phyloP scores from a whole-genome alignment of 2,113 vertebrate genomes.

The Pseudorhombus dupliciocellatus region DNA sequence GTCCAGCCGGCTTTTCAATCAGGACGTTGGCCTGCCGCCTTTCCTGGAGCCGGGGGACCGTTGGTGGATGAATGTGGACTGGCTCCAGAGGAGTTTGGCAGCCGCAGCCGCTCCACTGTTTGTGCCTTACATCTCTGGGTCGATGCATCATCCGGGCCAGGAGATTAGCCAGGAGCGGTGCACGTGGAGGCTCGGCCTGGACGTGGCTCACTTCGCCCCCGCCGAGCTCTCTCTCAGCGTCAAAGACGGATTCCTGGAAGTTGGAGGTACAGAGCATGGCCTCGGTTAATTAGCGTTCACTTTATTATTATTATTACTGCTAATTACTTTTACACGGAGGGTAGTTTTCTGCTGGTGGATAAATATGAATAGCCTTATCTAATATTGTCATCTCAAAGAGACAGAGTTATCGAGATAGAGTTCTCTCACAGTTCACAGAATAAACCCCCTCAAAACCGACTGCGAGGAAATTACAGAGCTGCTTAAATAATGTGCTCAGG shows the following conservation, averaged over 20 bases:
- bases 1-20: conserved; percentile 61
- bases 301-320: conserved; percentile 15
- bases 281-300: conserved; percentile 47
- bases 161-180: conserved; percentile 47
- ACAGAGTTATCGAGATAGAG: conserved; percentile 43
- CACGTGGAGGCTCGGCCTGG: conserved; percentile 80
- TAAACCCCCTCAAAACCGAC: conserved; percentile 17
- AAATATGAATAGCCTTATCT: conserved; percentile 29
- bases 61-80: conserved; percentile 67
- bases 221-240: conserved; percentile 75
- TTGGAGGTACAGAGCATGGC: conserved; percentile 71
- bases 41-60: conserved; percentile 61
- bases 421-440: conserved; percentile 38
- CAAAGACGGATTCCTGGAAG: conserved; percentile 74
- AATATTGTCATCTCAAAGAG: conserved; percentile 35
- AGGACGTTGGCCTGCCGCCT: conserved; percentile 70
- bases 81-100: conserved; percentile 63
- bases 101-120: conserved; percentile 52
- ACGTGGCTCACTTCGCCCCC: conserved; percentile 79
- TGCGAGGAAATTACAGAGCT: conserved; percentile 42
- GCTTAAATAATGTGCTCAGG: conserved; percentile 45
- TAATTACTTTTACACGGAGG: conserved; percentile 27
- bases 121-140: conserved; percentile 52
- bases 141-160: conserved; percentile 34
- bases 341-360: conserved; percentile 15